These are phyloP conservation scores for Gerris lacustris DNA, from an alignment of 2,888 invertebrate genomes.

Conservation along the genomic window DNA sequence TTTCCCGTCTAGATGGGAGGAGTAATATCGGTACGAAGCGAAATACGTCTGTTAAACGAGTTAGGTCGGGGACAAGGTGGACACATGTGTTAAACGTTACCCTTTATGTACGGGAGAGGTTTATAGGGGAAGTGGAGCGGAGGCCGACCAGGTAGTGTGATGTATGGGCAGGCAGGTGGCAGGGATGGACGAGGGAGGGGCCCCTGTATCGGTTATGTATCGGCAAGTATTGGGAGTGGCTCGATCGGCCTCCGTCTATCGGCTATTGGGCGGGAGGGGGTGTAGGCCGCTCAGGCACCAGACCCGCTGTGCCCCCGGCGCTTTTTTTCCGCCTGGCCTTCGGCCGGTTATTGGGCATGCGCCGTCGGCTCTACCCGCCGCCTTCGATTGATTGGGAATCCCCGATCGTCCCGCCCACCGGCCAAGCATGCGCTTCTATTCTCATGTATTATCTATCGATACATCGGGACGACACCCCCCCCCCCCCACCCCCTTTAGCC, in stretches of 20 bases:
- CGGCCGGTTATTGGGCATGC: constrained; percentile 9
- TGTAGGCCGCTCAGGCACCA: neutral
- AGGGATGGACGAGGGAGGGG: neutral
- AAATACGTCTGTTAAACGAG: too few relatives aligned
- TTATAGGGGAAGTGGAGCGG: neutral
- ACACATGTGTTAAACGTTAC: too few relatives aligned
- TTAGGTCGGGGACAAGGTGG: too few relatives aligned
- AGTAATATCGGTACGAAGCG: too few relatives aligned
- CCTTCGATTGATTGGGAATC: constrained; percentile 30
- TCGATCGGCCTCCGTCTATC: neutral
- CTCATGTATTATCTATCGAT: constrained; percentile 27
- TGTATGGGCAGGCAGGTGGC: neutral
- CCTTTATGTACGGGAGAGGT: too few relatives aligned
- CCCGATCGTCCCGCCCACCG: constrained; percentile 24
- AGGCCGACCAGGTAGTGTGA: neutral
- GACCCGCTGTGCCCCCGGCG: neutral
- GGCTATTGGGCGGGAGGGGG: neutral
- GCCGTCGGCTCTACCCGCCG: constrained; percentile 8
- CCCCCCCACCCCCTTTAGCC: constrained; percentile 17
- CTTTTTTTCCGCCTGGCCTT: neutral
- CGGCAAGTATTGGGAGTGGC: constrained; percentile 5
- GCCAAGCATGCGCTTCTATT: constrained; percentile 21
- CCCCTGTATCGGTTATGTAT: constrained; percentile 4
- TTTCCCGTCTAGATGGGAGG: too few relatives aligned
- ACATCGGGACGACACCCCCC: constrained; percentile 22